A percentile compares a stretch with the other conserved stretches of the same genome.
These are phyloP conservation scores for Notiomystis cincta DNA, from an alignment of 2,113 vertebrate species.

Conservation along the genomic window DNA sequence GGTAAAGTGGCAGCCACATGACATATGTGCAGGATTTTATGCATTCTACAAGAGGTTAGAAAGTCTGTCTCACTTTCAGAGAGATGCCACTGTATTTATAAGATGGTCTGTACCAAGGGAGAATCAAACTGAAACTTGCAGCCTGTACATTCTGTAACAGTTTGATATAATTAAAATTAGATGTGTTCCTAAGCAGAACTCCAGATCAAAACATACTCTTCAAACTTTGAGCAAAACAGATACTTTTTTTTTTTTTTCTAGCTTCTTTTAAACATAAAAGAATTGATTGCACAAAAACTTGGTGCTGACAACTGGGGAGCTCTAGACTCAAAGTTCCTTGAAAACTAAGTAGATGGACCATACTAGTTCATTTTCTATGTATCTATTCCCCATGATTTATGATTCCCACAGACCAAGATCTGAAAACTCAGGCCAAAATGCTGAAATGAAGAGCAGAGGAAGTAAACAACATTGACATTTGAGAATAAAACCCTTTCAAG, in stretches of 20 bases:
- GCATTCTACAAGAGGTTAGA: not conserved
- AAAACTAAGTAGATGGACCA: not conserved
- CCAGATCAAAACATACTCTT: not conserved
- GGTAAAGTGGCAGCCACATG: slow-evolving; percentile 29
- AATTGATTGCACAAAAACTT: not conserved
- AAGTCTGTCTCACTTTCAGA: slow-evolving; percentile 12
- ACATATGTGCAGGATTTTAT: slow-evolving; percentile 23
- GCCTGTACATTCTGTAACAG: not conserved
- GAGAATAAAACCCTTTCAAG: slow-evolving; percentile 28
- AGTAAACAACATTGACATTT: slow-evolving; percentile 20
- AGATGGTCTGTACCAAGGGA: slow-evolving; percentile 10
- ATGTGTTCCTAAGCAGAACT: not conserved
- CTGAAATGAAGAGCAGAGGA: slow-evolving; percentile 20
- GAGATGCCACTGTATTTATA: not conserved
- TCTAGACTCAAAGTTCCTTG: not conserved
- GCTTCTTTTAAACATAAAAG: not conserved
- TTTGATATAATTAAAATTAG: slow-evolving; percentile 32
- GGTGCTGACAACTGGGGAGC: not conserved
- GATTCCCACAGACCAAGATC: not conserved
- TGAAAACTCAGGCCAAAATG: slow-evolving; percentile 6
- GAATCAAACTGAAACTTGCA: not conserved
- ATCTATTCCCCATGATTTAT: slow-evolving; percentile 6
- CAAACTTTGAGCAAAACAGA: not conserved
- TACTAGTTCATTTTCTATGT: not conserved
- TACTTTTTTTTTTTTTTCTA: not conserved